These are phyloP conservation scores for Melozone crissalis DNA, from an alignment of 2,113 vertebrate genomes.

Conservation along the genomic window DNA sequence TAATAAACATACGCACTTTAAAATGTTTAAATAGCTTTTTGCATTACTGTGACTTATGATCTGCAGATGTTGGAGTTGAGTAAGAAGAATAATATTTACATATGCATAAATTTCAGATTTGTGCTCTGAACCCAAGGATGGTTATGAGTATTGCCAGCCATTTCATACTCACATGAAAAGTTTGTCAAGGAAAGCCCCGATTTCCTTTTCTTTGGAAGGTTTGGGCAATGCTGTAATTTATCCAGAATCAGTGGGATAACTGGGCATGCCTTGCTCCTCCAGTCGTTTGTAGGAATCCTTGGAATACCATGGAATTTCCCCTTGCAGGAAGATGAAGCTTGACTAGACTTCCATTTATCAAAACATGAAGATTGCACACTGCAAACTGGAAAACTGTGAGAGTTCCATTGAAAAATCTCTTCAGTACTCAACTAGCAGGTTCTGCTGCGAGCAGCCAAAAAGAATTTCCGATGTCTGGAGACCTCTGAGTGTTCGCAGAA, in stretches of 20 bases:
- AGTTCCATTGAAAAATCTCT: background rate
- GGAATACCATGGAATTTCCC: background rate
- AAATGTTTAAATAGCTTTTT: background rate
- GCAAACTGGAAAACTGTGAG: background rate
- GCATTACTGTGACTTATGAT: background rate
- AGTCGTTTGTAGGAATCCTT: background rate
- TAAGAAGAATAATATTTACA: background rate
- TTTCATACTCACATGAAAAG: background rate
- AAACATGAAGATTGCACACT: background rate
- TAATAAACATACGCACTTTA: background rate
- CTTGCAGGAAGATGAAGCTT: background rate
- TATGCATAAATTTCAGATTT: background rate
- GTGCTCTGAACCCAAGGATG: background rate
- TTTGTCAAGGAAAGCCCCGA: background rate
- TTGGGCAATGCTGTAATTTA: background rate
- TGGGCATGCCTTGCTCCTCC: background rate
- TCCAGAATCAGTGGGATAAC: background rate
- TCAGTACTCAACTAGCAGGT: background rate
- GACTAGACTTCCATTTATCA: accelerated
- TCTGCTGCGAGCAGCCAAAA: background rate
- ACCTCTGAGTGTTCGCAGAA: background rate
- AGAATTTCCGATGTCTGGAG: background rate
- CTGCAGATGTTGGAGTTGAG: background rate
- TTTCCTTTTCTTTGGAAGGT: background rate
- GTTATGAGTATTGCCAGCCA: background rate